These are phyloP conservation scores for Ursus arctos DNA, from an alignment of 2,113 vertebrate genomes.

Conservation along the genomic window DNA sequence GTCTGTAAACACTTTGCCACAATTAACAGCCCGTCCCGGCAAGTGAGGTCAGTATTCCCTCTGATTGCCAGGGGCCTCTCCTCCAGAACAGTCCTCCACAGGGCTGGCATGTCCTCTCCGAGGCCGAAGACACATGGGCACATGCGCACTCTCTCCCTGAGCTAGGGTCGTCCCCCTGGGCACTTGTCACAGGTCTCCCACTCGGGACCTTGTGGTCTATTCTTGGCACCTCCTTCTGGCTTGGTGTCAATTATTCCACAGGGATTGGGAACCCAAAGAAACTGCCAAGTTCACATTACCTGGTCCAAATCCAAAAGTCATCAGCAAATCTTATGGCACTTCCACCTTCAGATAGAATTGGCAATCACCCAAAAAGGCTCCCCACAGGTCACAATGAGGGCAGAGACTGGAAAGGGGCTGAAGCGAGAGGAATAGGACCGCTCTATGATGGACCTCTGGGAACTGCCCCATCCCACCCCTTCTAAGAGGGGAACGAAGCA, in stretches of 20 bases:
- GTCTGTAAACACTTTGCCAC: conserved; percentile 61
- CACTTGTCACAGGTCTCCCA: neutral
- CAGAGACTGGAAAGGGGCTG: neutral
- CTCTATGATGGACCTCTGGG: neutral
- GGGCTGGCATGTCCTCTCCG: rapidly evolving
- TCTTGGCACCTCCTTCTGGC: conserved; percentile 18
- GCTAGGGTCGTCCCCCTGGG: neutral
- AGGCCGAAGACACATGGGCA: neutral
- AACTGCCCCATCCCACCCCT: neutral
- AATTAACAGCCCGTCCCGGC: conserved; percentile 43
- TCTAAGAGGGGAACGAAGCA: neutral
- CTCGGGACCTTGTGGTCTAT: neutral
- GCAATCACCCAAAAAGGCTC: conserved; percentile 89
- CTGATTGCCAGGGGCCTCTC: neutral
- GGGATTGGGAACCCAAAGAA: neutral
- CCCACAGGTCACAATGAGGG: conserved; percentile 81
- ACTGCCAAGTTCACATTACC: neutral
- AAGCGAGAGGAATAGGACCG: too few species aligned
- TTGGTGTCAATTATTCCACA: conserved; percentile 9
- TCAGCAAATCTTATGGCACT: conserved; percentile 89
- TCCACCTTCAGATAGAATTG: conserved; percentile 84
- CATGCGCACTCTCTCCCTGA: neutral
- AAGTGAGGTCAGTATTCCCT: neutral
- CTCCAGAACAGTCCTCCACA: neutral
- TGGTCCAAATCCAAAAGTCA: neutral